These are phyloP conservation scores for Dasypolia templi DNA, from an alignment of 2,888 invertebrate genomes.

Conservation along the genomic window DNA sequence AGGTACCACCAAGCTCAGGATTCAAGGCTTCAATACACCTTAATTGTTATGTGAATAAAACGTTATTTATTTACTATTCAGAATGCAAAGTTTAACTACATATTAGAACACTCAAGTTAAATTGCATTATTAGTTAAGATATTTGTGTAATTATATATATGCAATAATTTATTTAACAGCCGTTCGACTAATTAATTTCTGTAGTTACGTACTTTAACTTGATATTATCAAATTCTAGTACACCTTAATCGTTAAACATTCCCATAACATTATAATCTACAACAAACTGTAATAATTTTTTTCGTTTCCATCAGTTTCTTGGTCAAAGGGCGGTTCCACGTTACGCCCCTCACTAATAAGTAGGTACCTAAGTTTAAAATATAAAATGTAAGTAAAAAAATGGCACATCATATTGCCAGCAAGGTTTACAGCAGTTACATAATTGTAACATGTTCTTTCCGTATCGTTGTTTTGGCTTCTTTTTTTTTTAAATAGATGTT, in stretches of 20 bases:
- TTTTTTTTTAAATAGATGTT: too few species aligned
- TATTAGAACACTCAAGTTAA: slow-evolving; percentile 10
- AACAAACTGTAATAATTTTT: background rate
- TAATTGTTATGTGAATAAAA: too few species aligned
- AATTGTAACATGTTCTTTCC: too few species aligned
- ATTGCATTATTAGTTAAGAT: slow-evolving; percentile 4
- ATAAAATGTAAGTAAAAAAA: background rate
- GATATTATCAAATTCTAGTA: too few species aligned
- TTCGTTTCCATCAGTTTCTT: background rate
- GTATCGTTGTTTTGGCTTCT: too few species aligned
- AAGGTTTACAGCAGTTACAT: slow-evolving; percentile 13
- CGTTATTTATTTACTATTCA: too few species aligned
- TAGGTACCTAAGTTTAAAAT: background rate
- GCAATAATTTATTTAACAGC: slow-evolving; percentile 5
- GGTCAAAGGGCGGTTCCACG: background rate
- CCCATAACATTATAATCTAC: background rate
- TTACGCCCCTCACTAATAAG: background rate
- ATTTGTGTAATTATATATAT: background rate
- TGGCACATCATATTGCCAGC: background rate
- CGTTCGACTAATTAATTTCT: background rate
- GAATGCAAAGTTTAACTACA: background rate
- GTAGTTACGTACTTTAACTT: background rate
- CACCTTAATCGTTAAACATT: background rate
- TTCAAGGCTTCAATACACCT: too few species aligned
- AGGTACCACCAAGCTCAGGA: too few species aligned